These are phyloP conservation scores for Spongilla lacustris DNA, from an alignment of 37 sponge, comb jelly and placozoan genomes.

Conservation along the genomic window DNA sequence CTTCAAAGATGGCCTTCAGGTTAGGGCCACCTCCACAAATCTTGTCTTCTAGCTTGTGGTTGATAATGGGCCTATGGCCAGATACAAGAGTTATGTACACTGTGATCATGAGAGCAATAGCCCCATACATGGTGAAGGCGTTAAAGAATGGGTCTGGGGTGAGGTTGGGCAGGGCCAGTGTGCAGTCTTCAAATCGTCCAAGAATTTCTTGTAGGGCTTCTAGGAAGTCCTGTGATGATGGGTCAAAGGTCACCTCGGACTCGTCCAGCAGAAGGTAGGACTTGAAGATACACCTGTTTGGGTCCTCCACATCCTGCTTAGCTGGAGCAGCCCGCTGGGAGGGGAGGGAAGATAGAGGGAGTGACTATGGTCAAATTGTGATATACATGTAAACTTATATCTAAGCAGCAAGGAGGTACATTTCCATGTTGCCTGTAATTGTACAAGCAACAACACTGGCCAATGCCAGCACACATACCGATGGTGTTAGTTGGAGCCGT, in stretches of 20 bases:
- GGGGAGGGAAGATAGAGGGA: not conserved
- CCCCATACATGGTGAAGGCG: conserved; percentile 86
- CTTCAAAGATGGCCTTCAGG: conserved; percentile 84
- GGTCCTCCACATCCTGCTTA: conserved; percentile 22
- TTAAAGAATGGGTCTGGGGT: conserved; percentile 82
- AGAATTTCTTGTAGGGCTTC: conserved; percentile 63
- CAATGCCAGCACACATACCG: not conserved
- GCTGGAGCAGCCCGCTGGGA: not conserved
- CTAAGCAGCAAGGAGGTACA: not conserved
- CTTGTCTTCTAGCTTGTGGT: conserved; percentile 88
- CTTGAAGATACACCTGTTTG: conserved; percentile 69
- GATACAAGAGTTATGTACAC: not conserved
- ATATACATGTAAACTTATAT: too few species aligned
- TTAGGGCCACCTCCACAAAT: conserved; percentile 89
- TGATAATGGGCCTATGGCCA: conserved; percentile 84
- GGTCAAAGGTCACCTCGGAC: conserved; percentile 78
- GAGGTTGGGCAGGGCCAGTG: conserved; percentile 83
- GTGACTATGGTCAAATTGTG: too few species aligned
- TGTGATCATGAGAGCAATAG: not conserved
- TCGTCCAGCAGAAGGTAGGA: conserved; percentile 76
- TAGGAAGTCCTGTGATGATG: conserved; percentile 64
- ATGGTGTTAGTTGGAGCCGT: not conserved
- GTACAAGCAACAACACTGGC: not conserved
- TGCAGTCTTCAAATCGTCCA: conserved; percentile 76
- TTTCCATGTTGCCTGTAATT: too few species aligned